Base-by-base conservation (phyloP, 2,797 vertebrate species). In the Triplophysa bombifrons region DNA sequence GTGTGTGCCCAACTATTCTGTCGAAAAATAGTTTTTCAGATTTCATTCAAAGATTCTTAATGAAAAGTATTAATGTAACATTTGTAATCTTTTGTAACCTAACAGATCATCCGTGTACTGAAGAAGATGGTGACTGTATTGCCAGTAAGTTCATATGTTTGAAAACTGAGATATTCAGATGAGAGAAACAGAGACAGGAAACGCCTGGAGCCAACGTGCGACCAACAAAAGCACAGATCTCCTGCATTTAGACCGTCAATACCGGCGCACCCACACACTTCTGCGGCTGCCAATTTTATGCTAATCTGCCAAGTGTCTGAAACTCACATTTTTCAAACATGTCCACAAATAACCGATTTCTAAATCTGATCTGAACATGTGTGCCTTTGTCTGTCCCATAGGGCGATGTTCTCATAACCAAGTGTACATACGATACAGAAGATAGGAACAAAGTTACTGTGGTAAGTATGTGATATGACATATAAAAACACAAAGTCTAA, bases 391-490 rank as follows among this genome's bases (percentile, higher is more conserved):
- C 41, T 56, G 22, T 19, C 34, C 80, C 78, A 72, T 87, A 98
- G 97, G 96, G 97, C 0, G 97, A 99, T 0, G 91, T 93, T 61
- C 95, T 98, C 20, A 86, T 96, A 84, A 99, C 98, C 0, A 95
- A 94, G 73, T 99, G 98, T 20, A 93, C 92, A 0, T 99, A 94
- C 81, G 96, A 96, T 93, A 99, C 97, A 0, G 91, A 94, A 79
- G 93, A 96, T 56, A 88, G 95, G 83, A 88, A 50, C 72, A 80
- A 76, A 84, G 93, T 90, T 16, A 99, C 97, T 0, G 94, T 98
- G 96, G 97, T 98, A 84, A 95, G 94, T 80, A 6, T 51, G 50
- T 51, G 4, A 1, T 19, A 53, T 13, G 8, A 53, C 9, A 53
- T n/a, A n/a, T 53, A 53, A 19, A 53, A 19, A 14, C 51, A 53